Conservation (phyloP, 1,140 invertebrate genomes). For the Harlomillsia oculata region DNA sequence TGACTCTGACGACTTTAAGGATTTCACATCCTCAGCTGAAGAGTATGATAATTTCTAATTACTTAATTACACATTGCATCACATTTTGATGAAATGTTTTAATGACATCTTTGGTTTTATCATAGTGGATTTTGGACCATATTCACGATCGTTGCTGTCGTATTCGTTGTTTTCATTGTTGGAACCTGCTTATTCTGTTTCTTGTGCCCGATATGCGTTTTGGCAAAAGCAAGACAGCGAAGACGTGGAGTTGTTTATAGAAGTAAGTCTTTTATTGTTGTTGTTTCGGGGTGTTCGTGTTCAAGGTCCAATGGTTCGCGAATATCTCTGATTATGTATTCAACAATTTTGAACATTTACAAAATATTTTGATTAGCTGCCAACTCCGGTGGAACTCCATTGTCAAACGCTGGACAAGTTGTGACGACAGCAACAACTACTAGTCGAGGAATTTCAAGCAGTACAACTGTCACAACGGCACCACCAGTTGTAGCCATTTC, state of each 20-base stretch:
- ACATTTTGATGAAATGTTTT: too few species aligned
- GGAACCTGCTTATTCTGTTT: too few species aligned
- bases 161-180: too few species aligned
- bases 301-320: not conserved
- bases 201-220: constrained; percentile 30
- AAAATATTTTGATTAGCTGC: not conserved
- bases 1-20: too few species aligned
- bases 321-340: not conserved
- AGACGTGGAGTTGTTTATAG: constrained; percentile 21
- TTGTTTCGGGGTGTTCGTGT: not conserved
- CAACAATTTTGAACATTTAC: not conserved
- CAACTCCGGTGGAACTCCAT: not conserved
- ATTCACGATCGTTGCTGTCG: too few species aligned
- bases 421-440: not conserved
- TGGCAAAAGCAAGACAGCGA: constrained; percentile 24
- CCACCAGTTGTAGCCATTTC: constrained; percentile 13
- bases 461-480: constrained; percentile 6
- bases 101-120: too few species aligned
- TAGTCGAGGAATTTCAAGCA: not conserved
- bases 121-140: too few species aligned
- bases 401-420: not conserved
- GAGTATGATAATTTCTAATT: too few species aligned
- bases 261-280: constrained; percentile 15
- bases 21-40: too few species aligned
- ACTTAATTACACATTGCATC: too few species aligned